Evolutionary conservation across 2,888 invertebrate species (phyloP), one percentile per base, ranked within the genome.

Genomic region (Crocallis elinguaria): DNA sequence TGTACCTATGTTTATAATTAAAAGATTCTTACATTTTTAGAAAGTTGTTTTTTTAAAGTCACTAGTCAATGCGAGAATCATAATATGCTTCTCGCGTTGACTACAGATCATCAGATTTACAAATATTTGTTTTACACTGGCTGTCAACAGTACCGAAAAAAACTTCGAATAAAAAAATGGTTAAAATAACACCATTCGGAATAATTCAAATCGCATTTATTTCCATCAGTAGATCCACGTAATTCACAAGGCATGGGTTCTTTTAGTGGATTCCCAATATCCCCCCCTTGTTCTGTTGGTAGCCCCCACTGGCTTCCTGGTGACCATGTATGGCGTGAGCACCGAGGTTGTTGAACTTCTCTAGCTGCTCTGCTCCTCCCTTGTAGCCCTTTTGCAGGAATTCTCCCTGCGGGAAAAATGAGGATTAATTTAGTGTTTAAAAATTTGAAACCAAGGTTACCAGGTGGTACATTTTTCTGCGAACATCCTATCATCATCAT

Each of bases 271-370:
- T 93, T 23, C 93, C 93, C 69, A 93, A 75, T 63, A 93, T 90
- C 4, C 91, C 46, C 12, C 52, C 92, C 69, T 93, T 92, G 69
- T 91, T 92, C 64, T 93, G 92, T 52, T 91, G 88, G 73, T 85
- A 93, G 25, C 93, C 92, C 2, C 92, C 92, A 56, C 84, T 92
- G 25, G 92, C 92, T 57, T 94, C 94, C 58, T 94, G 93, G 62
- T 93, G 93, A 0, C 93, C 94, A 56, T 93, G 87, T 29, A 94
- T 78, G 0, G 93, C 93, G 44, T 94, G 93, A 33, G 93, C 93
- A 27, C 93, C 94, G 16, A 93, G 82, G 55, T 93, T 93, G 71
- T 93, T 94, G 75, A 92, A 93, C 56, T 92, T 91, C 63, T 93
- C 93, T 75, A 92, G 84, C 32, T 90, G 86, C 63, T 93, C 92